Evolutionary conservation across 2,113 vertebrate genomes (phyloP), one percentile per base, ranked within the genome.

Genomic region (Xyrauchen texanus): DNA sequence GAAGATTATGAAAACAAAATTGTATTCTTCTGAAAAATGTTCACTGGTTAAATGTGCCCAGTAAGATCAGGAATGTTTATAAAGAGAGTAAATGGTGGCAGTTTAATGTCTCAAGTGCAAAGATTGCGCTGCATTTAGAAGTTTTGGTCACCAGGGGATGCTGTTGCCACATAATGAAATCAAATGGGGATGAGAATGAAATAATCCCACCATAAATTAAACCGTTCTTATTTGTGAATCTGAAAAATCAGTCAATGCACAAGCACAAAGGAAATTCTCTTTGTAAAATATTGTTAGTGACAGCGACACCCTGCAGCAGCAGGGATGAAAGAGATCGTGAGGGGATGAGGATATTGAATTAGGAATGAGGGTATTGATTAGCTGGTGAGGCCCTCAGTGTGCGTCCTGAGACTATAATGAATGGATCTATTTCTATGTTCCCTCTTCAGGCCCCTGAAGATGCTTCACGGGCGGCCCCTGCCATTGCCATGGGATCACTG

Each of bases 331-430:
- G 76, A 86, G 21, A 34, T 34, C 87, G 83, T 84, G 77, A 88
- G 73, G 49, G 75, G 68, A 83, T 77, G 85, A 87, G 80, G 81
- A 78, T 72, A 75, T 87, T 92, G 76, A 88, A 91, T 92, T 90
- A 91, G 84, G 90, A 88, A 92, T 90, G 87, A 90, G 76, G 78
- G 75, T 83, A 88, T 90, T 88, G 89, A 92, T 90, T 90, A 77
- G 84, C 67, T 77, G 84, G 62, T 78, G 83, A 78, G 83, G 80
- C 77, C 82, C 82, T 67, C 76, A 42, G 34, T 57, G 60, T 82
- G 69, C 82, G 65, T 80, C 74, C 63, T 69, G 63, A 68, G 51
- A 69, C 46, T 49, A 9, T 79, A 81, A 79, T 71, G 70, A 78
- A 71, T 16, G 68, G 9, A 53, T 84, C 76, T 76, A 69, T 81